Percentiles rank a stretch among this genome's conserved stretches.
Conservation (phyloP, 1,140 invertebrate genomes). For the Eriosoma lanigerum region DNA sequence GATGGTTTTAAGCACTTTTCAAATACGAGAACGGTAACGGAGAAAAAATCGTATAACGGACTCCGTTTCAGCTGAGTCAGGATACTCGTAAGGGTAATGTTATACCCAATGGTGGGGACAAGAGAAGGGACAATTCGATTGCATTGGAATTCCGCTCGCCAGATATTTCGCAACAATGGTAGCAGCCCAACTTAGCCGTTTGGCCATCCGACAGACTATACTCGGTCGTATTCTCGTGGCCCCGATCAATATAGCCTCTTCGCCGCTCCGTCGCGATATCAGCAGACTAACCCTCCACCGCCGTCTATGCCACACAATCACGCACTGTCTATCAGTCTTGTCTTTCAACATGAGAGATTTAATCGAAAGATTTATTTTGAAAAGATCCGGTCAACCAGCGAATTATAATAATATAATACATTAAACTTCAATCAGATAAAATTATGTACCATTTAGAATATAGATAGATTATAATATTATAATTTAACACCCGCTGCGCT, state of each 20-base stretch:
- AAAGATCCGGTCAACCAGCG: conserved; percentile 1
- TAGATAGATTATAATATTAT: too few relatives aligned
- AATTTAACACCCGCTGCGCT: too few relatives aligned
- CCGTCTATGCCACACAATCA: neutral
- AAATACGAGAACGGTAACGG: too few relatives aligned
- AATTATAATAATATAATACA: too few relatives aligned
- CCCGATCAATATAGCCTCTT: conserved; percentile 18
- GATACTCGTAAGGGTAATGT: too few relatives aligned
- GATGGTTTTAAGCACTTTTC: too few relatives aligned
- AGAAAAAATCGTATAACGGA: neutral
- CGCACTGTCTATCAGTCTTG: neutral
- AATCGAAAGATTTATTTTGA: neutral
- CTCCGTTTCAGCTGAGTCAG: neutral
- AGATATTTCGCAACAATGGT: conserved; percentile 16
- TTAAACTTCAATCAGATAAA: too few relatives aligned
- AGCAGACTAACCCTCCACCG: neutral
- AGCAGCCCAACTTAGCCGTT: neutral
- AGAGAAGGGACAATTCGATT: neutral
- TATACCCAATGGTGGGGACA: neutral
- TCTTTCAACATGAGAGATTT: neutral
- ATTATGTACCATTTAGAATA: too few relatives aligned
- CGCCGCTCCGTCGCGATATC: neutral
- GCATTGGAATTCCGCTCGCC: neutral
- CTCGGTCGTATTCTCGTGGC: neutral
- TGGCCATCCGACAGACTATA: neutral